Conservation (phyloP, 1,140 invertebrate species). For the Pseudomyrmex flavicornis region DNA sequence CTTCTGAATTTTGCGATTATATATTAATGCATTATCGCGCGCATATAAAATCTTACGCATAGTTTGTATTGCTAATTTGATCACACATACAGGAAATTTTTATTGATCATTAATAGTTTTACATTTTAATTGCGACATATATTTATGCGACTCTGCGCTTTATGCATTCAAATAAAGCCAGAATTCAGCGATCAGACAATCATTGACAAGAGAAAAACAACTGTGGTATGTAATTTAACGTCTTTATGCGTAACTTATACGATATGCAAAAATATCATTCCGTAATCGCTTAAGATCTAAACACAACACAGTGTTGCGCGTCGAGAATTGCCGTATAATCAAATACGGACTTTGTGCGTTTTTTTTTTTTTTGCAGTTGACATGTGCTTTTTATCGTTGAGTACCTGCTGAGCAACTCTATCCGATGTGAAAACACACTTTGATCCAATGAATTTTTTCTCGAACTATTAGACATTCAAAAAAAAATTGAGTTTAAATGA, state of each 20-base stretch:
- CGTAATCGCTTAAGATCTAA: slow-evolving; percentile 15
- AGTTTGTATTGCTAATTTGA: slow-evolving; percentile 33
- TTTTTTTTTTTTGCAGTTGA: not conserved
- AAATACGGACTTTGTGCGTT: slow-evolving; percentile 13
- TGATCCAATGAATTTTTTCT: too few species aligned
- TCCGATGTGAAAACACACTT: not conserved
- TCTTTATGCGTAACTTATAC: not conserved
- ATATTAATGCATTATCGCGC: not conserved
- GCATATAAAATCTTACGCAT: slow-evolving; percentile 3
- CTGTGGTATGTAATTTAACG: not conserved
- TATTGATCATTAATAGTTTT: not conserved
- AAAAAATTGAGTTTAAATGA: too few species aligned
- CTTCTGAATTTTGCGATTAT: not conserved
- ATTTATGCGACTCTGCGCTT: slow-evolving; percentile 26
- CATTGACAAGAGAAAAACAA: not conserved
- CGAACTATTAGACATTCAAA: too few species aligned
- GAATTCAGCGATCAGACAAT: not conserved
- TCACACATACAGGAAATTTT: not conserved
- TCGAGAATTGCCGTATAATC: not conserved
- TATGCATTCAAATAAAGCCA: not conserved
- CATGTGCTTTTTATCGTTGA: slow-evolving; percentile 22
- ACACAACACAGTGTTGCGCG: too few species aligned
- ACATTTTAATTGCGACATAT: slow-evolving; percentile 15
- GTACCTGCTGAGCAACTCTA: slow-evolving; percentile 26
- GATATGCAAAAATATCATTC: not conserved